Evolutionary conservation across 2,888 invertebrate genomes (phyloP).

Genomic region (Nomada ruficornis): DNA sequence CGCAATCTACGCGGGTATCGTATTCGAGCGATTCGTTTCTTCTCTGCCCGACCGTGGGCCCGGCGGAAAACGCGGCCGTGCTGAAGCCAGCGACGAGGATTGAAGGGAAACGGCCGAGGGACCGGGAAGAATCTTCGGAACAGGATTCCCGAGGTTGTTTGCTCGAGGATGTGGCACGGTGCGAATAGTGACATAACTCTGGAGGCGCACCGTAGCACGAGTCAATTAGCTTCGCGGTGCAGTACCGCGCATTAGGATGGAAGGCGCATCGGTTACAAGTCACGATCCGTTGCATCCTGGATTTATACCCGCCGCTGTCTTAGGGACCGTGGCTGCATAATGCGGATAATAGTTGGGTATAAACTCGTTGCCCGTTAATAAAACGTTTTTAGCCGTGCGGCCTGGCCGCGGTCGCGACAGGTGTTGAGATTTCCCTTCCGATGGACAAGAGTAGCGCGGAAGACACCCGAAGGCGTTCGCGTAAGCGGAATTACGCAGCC

Average conservation of each 20-base stretch:
- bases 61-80: too few relatives aligned
- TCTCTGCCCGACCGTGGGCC: not conserved
- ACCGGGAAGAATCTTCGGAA: constrained; percentile 7
- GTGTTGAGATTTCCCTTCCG: constrained; percentile 10
- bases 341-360: constrained; percentile 55
- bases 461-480: not conserved
- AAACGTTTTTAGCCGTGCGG: constrained; percentile 37
- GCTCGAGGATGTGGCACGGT: constrained; percentile 15
- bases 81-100: not conserved
- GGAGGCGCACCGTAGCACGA: constrained; percentile 47
- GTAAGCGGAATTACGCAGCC: constrained; percentile 1
- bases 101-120: not conserved
- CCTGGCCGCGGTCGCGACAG: not conserved
- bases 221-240: constrained; percentile 60
- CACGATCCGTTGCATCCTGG: constrained; percentile 58
- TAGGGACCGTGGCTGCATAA: constrained; percentile 46
- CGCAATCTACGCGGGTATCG: constrained; percentile 70
- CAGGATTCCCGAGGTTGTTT: constrained; percentile 28
- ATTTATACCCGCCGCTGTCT: constrained; percentile 58
- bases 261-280: constrained; percentile 54
- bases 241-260: constrained; percentile 43
- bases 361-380: constrained; percentile 51
- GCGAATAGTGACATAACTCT: constrained; percentile 61
- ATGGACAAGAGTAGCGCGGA: not conserved
- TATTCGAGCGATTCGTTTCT: constrained; percentile 46